Evolutionary conservation across 2,113 vertebrate genomes (phyloP).

Genomic region (Prietella phreatophila): DNA sequence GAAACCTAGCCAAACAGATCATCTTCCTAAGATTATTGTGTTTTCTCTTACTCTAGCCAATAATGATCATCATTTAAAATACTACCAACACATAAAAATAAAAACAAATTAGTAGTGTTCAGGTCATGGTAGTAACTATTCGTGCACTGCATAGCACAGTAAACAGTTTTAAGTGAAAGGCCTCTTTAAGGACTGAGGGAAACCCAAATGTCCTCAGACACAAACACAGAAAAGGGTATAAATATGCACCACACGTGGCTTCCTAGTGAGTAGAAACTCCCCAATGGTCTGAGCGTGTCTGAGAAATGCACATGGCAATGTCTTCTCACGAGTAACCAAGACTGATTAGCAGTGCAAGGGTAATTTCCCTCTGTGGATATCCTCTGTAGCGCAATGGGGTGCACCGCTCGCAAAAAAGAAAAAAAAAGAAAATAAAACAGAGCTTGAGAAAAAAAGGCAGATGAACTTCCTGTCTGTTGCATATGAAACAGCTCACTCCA

Average conservation of each 20-base stretch:
- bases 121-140: not conserved
- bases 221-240: not conserved
- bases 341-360: slow-evolving; percentile 57
- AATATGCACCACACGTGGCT: slow-evolving; percentile 7
- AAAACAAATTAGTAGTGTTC: not conserved
- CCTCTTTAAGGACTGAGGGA: not conserved
- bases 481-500: slow-evolving; percentile 54
- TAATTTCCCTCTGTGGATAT: slow-evolving; percentile 64
- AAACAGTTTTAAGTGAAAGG: not conserved
- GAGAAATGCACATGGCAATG: slow-evolving; percentile 40
- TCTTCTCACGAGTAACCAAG: slow-evolving; percentile 48
- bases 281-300: slow-evolving; percentile 25
- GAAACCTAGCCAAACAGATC: not conserved
- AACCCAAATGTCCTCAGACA: slow-evolving; percentile 7
- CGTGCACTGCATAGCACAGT: not conserved
- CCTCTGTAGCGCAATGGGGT: slow-evolving; percentile 40
- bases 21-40: not conserved
- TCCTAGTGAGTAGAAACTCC: slow-evolving; percentile 7
- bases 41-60: not conserved
- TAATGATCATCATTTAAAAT: not conserved
- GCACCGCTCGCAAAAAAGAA: slow-evolving; percentile 20
- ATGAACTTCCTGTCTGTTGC: slow-evolving; percentile 62
- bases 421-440: slow-evolving; percentile 41
- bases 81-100: not conserved
- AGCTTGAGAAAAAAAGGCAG: slow-evolving; percentile 29